Evolutionary conservation across 2,113 vertebrate species (phyloP), one percentile per base, ranked within the genome.

Genomic region (Peromyscus leucopus): DNA sequence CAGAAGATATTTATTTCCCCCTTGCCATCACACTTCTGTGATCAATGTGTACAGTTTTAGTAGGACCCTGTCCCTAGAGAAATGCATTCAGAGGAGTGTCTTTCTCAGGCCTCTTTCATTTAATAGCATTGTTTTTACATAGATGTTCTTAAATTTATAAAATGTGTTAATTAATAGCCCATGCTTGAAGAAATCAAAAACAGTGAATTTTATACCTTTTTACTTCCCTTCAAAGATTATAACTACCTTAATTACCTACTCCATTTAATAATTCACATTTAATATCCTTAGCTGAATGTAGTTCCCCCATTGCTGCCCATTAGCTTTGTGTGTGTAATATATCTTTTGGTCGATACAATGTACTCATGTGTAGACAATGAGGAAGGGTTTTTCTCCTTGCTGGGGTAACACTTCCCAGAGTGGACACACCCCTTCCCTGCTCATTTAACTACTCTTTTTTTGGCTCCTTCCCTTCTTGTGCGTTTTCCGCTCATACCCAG

Each of bases 151-250:
- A 83, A 75, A 83, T 79, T 13, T 90, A 2, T 72, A 33, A 90
- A 87, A 84, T 78, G n/a, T 82, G 87, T 93, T 39, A 94, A 95
- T 89, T 91, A 95, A 89, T 69, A 96, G 65, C 48, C 39, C 59
- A 61, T 75, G 51, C 51, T 91, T 95, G 76, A 26, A 78, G 94
- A 78, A 97, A 72, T 17, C 84, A 39, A 94, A 96, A 82, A 48
- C 42, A 95, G 39, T 91, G 94, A 91, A 85, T 80, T 96, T 93
- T 93, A 93, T 48, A 71, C 24, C 72, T 65, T 91, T 94, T 91
- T 90, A 89, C 71, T 88, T 96, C 83, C n/a, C 90, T 76, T 92
- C 48, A 91, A 93, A 96, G 82, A 94, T 93, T 93, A 89, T 94
- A 92, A 94, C 79, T 93, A 61, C 63, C 86, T 93, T 80, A 78